phyloP scores from a whole-genome alignment of 2,888 invertebrate genomes.

The Cetonia aurata region DNA sequence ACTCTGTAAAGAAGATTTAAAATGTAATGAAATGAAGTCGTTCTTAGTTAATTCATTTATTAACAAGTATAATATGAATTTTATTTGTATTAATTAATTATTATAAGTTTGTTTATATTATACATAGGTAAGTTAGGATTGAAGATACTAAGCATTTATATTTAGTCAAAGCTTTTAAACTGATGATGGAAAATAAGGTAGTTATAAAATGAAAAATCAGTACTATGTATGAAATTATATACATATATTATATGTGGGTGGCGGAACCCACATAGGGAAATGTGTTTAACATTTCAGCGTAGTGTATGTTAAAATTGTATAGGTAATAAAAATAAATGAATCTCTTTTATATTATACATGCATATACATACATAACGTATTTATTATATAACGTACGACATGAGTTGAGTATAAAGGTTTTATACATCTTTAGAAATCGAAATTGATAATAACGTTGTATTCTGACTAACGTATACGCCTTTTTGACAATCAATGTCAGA shows the following conservation, averaged over 20 bases:
- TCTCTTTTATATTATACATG: constrained; percentile 38
- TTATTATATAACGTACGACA: constrained; percentile 12
- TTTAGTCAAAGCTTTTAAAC: constrained; percentile 27
- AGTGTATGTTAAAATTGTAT: constrained; percentile 11
- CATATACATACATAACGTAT: constrained; percentile 3
- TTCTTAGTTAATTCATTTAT: background rate
- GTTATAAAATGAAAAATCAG: constrained; percentile 2
- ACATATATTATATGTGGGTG: constrained; percentile 22
- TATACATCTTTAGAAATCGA: constrained; percentile 26
- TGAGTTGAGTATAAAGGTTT: constrained; percentile 29
- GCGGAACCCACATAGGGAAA: constrained; percentile 6
- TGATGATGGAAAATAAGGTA: constrained; percentile 8
- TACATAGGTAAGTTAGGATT: constrained; percentile 17
- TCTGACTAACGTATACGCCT: constrained; percentile 59
- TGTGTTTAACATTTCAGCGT: constrained; percentile 15
- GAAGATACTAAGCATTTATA: constrained; percentile 19
- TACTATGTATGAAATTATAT: background rate
- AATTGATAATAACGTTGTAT: constrained; percentile 14
- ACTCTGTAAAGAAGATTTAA: background rate
- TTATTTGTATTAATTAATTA: constrained; percentile 3
- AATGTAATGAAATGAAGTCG: background rate
- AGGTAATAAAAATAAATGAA: constrained; percentile 23
- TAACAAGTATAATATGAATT: background rate
- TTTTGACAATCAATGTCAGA: constrained; percentile 62
- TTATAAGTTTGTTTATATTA: constrained; percentile 14